Base-by-base conservation (phyloP, 92 coral and sea anemone genomes). In the Pocillopora grandis region DNA sequence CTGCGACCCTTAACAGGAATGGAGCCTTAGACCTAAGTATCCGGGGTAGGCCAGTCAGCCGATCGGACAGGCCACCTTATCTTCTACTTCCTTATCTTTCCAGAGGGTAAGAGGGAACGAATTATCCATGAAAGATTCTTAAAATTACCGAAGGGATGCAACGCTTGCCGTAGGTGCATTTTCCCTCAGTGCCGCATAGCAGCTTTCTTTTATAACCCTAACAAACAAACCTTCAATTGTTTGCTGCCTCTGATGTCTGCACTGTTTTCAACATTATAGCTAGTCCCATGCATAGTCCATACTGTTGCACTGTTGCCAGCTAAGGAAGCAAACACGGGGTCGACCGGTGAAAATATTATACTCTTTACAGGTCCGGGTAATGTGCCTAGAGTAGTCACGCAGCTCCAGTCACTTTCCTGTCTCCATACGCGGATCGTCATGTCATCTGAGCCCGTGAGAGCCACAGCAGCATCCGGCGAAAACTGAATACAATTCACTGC, bases 361-460 rank as follows among this genome's bases (percentile, higher is more conserved):
- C 91, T 80, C 56, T 83, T 92, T 42, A 97, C 97, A 1, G 92
- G 91, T 14, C 95, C 97, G 42, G 78, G 72, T 12, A 84, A 76
- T 58, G 85, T 86, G 23, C 52, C 56, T 16, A 80, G 56, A 7
- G 89, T 86, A 21, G 85, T 73, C 21, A 84, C 84, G 73, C 99
- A 97, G 62, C 80, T 71, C 78, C 92, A 92, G 66, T 73, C 79
- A 11, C 64, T 90, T 12, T 76, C 88, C 13, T 80, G 69, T 58
- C 77, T 67, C 98, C 99, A 97, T 12, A 88, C 86, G 76, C 93
- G 87, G 48, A 97, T 89, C 9, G 91, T 89, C 16, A 83, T 82
- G 70, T 97, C 99, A 8, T 94, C 97, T 0, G 97, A 97, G 10
- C 98, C 98, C 12, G 98, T 92, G 10, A 93, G 74, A 48, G 90